These are phyloP conservation scores for Wiebesia pumilae DNA, from an alignment of 1,140 invertebrate species.

Conservation along the genomic window DNA sequence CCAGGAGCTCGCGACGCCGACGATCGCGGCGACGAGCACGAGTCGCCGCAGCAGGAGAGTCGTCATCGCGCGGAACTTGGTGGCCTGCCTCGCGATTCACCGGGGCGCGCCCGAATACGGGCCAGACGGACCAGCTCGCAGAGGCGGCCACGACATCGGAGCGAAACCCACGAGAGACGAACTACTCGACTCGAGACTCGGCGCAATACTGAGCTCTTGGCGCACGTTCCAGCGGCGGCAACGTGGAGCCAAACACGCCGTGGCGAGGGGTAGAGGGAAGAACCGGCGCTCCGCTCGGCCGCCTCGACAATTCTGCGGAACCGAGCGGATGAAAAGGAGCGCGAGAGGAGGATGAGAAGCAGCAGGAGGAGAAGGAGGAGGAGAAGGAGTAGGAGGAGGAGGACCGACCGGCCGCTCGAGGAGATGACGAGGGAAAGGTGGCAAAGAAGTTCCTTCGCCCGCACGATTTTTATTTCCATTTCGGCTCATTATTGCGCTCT, in stretches of 20 bases:
- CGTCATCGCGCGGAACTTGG: conserved; percentile 3
- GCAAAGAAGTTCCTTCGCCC: neutral
- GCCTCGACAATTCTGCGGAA: neutral
- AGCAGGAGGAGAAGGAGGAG: neutral
- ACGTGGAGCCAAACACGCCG: neutral
- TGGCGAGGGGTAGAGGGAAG: neutral
- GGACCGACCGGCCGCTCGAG: neutral
- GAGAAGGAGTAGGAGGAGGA: neutral
- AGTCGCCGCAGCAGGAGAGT: neutral
- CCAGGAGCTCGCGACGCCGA: conserved; percentile 10
- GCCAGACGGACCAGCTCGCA: neutral
- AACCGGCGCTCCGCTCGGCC: neutral
- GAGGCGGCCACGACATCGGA: neutral
- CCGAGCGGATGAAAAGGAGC: neutral
- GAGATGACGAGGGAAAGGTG: neutral
- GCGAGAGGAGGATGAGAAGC: neutral
- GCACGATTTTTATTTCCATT: conserved; percentile 8
- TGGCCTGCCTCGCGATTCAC: neutral
- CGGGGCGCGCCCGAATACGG: neutral
- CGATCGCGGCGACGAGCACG: neutral
- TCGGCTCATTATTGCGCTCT: neutral
- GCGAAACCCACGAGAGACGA: neutral
- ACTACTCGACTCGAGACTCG: conserved; percentile 41
- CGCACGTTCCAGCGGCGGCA: neutral
- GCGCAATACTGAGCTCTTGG: conserved; percentile 4